A percentile compares a stretch with the other conserved stretches of the same genome.
Evolutionary conservation across 2,797 vertebrate genomes (phyloP).

Genomic region (Chiroxiphia lanceolata): DNA sequence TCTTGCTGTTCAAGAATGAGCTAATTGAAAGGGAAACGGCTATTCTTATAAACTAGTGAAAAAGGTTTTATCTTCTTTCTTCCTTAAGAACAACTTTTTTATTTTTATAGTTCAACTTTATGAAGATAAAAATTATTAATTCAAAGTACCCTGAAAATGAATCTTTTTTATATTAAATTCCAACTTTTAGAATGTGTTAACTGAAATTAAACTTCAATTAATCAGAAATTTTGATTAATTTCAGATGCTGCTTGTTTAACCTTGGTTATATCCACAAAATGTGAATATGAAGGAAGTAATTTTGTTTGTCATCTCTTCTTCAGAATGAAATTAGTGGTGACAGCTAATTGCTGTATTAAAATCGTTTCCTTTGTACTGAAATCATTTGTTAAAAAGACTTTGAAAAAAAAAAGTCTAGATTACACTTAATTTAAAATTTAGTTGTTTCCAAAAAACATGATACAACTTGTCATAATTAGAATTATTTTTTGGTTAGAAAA

Average conservation of each 20-base stretch:
- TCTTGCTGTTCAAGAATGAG: background rate
- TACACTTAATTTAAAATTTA: background rate
- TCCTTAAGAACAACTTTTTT: background rate
- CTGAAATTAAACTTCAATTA: background rate
- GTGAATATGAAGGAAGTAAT: background rate
- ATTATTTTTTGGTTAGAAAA: background rate
- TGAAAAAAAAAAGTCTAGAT: background rate
- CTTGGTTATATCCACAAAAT: background rate
- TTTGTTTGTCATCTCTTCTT: background rate
- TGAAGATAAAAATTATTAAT: background rate
- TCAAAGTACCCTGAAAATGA: background rate
- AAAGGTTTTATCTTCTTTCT: background rate
- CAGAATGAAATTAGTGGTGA: background rate
- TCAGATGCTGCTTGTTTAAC: background rate
- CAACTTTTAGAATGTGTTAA: background rate
- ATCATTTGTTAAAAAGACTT: background rate
- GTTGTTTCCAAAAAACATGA: background rate
- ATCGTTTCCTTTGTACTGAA: background rate
- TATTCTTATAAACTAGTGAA: background rate
- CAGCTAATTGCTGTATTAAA: background rate
- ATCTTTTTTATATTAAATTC: background rate
- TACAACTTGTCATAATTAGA: background rate
- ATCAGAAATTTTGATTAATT: background rate
- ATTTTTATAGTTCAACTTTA: background rate
- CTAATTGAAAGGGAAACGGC: background rate